These are phyloP conservation scores for Enteromius fasciolatus DNA, from an alignment of 2,797 vertebrate species.

Conservation along the genomic window DNA sequence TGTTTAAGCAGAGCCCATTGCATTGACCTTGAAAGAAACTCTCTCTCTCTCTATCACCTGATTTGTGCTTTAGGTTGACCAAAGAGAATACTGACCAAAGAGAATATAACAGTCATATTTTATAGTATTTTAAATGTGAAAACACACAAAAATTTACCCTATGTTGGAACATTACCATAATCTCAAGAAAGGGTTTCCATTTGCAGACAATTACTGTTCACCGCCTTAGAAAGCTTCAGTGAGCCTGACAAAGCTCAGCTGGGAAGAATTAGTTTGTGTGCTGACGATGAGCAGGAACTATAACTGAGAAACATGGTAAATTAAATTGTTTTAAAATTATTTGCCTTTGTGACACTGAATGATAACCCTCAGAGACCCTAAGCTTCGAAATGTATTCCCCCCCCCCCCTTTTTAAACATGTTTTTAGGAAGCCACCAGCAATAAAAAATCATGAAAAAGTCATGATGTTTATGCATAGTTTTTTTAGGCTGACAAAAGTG, in stretches of 20 bases:
- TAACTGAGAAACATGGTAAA: slow-evolving; percentile 11
- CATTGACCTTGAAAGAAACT: slow-evolving; percentile 70
- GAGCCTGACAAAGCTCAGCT: not conserved
- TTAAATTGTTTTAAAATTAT: slow-evolving; percentile 5
- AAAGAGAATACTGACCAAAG: slow-evolving; percentile 6
- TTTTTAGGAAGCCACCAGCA: not conserved
- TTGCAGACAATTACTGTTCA: slow-evolving; percentile 20
- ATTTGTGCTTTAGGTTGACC: slow-evolving; percentile 21
- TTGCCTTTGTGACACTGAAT: not conserved
- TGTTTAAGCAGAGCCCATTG: slow-evolving; percentile 72
- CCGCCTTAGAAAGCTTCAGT: slow-evolving; percentile 10
- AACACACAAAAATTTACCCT: not conserved
- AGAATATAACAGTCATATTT: not conserved
- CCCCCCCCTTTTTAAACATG: not conserved
- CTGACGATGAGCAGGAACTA: not conserved
- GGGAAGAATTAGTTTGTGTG: not conserved
- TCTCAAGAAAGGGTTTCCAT: slow-evolving; percentile 3
- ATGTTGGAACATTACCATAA: slow-evolving; percentile 11
- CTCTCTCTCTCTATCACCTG: slow-evolving; percentile 7
- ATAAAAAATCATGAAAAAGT: slow-evolving; percentile 3
- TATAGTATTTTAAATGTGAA: slow-evolving; percentile 19
- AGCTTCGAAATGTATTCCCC: not conserved
- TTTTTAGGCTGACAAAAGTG: not conserved
- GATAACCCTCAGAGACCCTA: not conserved
- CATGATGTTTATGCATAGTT: not conserved